Evolutionary conservation across 2,888 invertebrate species (phyloP).

Genomic region (Pharmacophagus antenor): DNA sequence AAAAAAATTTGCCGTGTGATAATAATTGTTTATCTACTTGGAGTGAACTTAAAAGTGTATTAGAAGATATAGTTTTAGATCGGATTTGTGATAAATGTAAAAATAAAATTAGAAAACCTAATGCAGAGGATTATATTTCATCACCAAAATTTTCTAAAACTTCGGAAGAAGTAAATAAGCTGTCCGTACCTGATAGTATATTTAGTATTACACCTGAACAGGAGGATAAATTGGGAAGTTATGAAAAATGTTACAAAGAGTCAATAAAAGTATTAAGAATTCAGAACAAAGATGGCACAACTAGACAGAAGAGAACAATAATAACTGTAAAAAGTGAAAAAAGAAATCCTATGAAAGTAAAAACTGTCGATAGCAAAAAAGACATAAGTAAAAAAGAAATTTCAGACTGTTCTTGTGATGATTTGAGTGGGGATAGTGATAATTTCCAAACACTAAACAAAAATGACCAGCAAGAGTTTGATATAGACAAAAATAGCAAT

Average conservation of each 20-base stretch:
- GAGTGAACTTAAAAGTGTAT: constrained; percentile 33
- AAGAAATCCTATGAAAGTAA: constrained; percentile 35
- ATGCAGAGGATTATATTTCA: constrained; percentile 2
- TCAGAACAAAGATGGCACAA: constrained; percentile 45
- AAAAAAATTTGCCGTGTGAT: constrained; percentile 30
- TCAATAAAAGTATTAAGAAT: constrained; percentile 45
- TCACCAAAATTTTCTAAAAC: constrained; percentile 11
- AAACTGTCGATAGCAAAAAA: not conserved
- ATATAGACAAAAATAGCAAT: not conserved
- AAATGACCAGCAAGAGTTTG: not conserved
- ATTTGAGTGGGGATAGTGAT: constrained; percentile 4
- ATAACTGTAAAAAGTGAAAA: constrained; percentile 48
- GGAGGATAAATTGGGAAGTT: constrained; percentile 35
- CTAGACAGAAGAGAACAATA: constrained; percentile 46
- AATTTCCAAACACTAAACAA: not conserved
- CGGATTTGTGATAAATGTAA: constrained; percentile 34
- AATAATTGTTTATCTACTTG: constrained; percentile 39
- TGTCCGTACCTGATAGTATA: constrained; percentile 20
- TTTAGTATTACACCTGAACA: constrained; percentile 24
- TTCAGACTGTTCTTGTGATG: constrained; percentile 9
- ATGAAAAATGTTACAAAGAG: constrained; percentile 47
- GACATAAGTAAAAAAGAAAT: not conserved
- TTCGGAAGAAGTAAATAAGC: constrained; percentile 7
- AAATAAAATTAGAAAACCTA: constrained; percentile 1
- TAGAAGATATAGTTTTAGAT: constrained; percentile 34